Conservation (phyloP, 2,113 vertebrate species). For the Crypturellus undulatus region DNA sequence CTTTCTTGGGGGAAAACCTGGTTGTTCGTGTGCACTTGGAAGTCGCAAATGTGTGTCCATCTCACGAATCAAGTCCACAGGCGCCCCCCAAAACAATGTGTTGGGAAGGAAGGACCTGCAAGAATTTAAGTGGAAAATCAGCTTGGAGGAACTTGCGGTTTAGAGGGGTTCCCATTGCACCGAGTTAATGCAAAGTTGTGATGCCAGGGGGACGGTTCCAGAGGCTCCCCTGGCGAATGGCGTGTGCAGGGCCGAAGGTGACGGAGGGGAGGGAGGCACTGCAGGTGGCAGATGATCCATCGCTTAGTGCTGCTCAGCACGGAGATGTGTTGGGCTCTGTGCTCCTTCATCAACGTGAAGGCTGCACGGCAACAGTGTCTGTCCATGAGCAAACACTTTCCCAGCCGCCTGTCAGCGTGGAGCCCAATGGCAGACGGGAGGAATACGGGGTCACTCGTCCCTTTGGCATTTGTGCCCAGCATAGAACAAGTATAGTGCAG, state of each 20-base stretch:
- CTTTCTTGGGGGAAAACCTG: background rate
- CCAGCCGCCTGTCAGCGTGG: background rate
- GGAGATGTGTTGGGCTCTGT: background rate
- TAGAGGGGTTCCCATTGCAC: background rate
- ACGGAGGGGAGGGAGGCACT: background rate
- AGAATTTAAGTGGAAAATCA: background rate
- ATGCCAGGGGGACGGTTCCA: background rate
- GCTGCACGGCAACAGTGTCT: background rate
- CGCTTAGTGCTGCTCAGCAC: conserved; percentile 34
- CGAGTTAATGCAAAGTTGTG: background rate
- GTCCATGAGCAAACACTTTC: background rate
- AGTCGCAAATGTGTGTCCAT: rapidly evolving
- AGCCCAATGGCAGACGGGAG: conserved; percentile 1
- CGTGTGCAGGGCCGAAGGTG: background rate
- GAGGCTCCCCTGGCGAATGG: background rate
- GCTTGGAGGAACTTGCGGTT: background rate
- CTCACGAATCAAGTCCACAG: background rate
- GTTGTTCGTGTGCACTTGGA: background rate
- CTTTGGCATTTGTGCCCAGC: background rate
- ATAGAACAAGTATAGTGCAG: background rate
- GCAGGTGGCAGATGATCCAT: conserved; percentile 8
- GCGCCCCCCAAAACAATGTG: background rate
- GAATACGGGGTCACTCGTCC: background rate
- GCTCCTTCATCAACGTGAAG: background rate
- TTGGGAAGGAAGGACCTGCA: background rate